These are phyloP conservation scores for Cotesia typhae DNA, from an alignment of 1,140 invertebrate species.

Conservation along the genomic window DNA sequence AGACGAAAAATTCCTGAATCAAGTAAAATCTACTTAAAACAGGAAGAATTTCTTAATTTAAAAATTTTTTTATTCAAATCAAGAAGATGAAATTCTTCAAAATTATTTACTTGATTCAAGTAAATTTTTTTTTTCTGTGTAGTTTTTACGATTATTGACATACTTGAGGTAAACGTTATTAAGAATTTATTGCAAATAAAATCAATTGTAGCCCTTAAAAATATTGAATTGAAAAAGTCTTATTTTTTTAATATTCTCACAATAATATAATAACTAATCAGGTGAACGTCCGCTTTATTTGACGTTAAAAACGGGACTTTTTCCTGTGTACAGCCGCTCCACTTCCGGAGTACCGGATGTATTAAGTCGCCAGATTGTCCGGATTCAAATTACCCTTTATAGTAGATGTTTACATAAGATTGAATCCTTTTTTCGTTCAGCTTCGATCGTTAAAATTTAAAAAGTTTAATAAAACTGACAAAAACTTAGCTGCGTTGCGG, in stretches of 20 bases:
- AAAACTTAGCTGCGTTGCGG: slow-evolving; percentile 18
- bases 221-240: background rate
- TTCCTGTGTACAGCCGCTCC: slow-evolving; percentile 18
- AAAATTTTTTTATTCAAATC: too few relatives aligned
- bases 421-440: background rate
- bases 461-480: background rate
- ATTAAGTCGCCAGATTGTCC: slow-evolving; percentile 29
- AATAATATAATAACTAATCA: background rate
- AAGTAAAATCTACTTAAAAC: too few relatives aligned
- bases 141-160: too few relatives aligned
- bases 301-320: slow-evolving; percentile 20
- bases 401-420: background rate
- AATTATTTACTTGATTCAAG: too few relatives aligned
- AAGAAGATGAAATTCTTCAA: too few relatives aligned
- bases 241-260: background rate
- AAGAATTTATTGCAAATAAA: background rate
- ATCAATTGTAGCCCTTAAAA: background rate
- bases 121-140: too few relatives aligned
- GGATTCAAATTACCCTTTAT: slow-evolving; percentile 1
- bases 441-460: background rate
- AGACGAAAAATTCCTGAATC: too few relatives aligned
- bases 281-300: slow-evolving; percentile 27
- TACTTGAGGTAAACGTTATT: too few relatives aligned
- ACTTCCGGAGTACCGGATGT: slow-evolving; percentile 36
- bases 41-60: too few relatives aligned